Evolutionary conservation across 2,797 vertebrate genomes (phyloP).

Genomic region (Bovichtus diacanthus): DNA sequence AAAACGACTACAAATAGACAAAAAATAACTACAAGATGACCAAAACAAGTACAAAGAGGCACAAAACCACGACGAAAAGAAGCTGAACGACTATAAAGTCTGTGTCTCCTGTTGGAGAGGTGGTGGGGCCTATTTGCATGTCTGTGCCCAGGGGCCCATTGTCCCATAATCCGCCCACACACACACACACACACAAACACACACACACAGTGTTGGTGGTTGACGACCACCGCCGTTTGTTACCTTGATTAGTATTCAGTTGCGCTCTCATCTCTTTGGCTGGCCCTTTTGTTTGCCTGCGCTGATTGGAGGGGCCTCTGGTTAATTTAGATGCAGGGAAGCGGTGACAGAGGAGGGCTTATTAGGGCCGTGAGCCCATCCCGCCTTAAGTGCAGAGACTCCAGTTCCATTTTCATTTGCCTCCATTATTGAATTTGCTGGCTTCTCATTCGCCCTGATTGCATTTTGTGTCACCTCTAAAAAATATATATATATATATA

Average conservation of each 20-base stretch:
- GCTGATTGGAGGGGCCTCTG: constrained; percentile 78
- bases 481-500: constrained; percentile 20
- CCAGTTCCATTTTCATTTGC: constrained; percentile 81
- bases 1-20: no score
- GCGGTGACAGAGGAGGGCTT: constrained; percentile 76
- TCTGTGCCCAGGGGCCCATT: no score
- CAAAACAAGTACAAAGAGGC: no score
- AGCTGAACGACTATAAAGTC: no score
- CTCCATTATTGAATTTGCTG: constrained; percentile 82
- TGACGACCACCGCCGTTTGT: constrained; percentile 27
- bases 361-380: constrained; percentile 75
- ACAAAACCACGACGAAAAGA: no score
- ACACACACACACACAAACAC: neutral
- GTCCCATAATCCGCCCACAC: no score
- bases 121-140: no score
- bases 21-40: no score
- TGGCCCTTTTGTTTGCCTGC: constrained; percentile 74
- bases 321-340: constrained; percentile 81
- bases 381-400: constrained; percentile 78
- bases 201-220: constrained; percentile 5
- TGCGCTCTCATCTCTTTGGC: constrained; percentile 58
- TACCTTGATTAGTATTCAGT: constrained; percentile 69
- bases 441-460: constrained; percentile 77
- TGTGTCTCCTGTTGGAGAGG: no score
- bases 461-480: constrained; percentile 83